Evolutionary conservation across 1,140 invertebrate species (phyloP).

Genomic region (Ditylenchus dipsaci): DNA sequence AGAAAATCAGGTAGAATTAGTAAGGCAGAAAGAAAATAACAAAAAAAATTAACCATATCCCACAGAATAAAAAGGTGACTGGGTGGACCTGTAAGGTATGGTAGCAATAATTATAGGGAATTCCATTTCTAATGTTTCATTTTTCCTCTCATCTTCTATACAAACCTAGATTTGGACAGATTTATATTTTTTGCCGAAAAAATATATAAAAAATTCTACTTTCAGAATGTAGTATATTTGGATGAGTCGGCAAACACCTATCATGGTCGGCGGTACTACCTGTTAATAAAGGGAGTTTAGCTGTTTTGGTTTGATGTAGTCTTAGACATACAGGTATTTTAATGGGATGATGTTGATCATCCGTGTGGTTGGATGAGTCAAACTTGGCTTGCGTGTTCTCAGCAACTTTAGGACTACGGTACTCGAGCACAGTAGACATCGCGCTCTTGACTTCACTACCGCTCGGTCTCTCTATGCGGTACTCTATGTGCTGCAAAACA

Average conservation of each 20-base stretch:
- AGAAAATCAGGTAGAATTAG: conserved; percentile 3
- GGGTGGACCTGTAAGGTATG: conserved; percentile 73
- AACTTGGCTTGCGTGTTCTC: conserved; percentile 61
- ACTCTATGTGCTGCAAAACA: conserved; percentile 69
- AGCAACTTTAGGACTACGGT: conserved; percentile 51
- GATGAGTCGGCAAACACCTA: conserved; percentile 72
- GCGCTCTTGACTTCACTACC: conserved; percentile 64
- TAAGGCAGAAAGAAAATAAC: too few relatives aligned
- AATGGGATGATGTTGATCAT: conserved; percentile 41
- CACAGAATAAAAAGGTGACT: conserved; percentile 67
- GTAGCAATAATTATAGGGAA: conserved; percentile 78
- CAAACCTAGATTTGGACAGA: conserved; percentile 28
- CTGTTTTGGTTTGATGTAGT: too few relatives aligned
- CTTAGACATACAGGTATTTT: conserved; percentile 64
- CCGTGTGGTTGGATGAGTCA: conserved; percentile 63
- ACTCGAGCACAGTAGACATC: conserved; percentile 71
- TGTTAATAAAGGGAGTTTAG: too few relatives aligned
- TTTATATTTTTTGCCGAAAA: too few relatives aligned
- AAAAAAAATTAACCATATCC: conserved; percentile 67
- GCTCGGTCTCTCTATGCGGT: conserved; percentile 75
- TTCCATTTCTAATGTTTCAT: conserved; percentile 71
- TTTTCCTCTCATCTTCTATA: conserved; percentile 67
- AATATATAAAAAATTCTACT: conserved; percentile 60
- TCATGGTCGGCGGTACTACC: conserved; percentile 72
- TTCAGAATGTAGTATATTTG: conserved; percentile 77